Percentiles rank a stretch among this genome's conserved stretches.
These are phyloP conservation scores for Cololabis saira DNA, from an alignment of 2,113 vertebrate species.

Conservation along the genomic window DNA sequence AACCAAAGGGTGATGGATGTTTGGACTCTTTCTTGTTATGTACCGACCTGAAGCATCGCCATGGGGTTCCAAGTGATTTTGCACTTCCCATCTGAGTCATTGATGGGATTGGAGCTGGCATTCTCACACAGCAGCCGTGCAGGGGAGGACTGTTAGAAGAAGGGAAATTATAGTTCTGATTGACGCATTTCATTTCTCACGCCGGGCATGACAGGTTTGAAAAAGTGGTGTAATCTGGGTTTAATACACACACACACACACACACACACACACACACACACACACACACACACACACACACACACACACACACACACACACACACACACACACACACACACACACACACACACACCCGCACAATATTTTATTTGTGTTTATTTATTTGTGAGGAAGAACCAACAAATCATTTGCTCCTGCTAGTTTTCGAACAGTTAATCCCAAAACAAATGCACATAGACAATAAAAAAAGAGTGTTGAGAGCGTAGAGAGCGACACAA, in stretches of 20 bases:
- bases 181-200: conserved; percentile 62
- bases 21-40: conserved; percentile 30
- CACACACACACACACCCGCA: neutral
- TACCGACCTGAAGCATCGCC: conserved; percentile 22
- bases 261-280: too few species aligned
- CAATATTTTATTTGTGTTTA: too few species aligned
- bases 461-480: conserved; percentile 15
- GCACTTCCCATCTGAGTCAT: conserved; percentile 30
- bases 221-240: conserved; percentile 36
- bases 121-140: conserved; percentile 44
- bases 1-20: conserved; percentile 15
- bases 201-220: conserved; percentile 28
- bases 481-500: conserved; percentile 40
- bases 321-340: too few species aligned
- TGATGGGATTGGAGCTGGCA: conserved; percentile 52
- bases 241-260: neutral
- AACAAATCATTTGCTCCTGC: neutral
- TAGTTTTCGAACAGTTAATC: conserved; percentile 21
- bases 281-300: too few species aligned
- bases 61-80: conserved; percentile 51
- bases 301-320: too few species aligned
- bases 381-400: too few species aligned
- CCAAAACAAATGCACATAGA: conserved; percentile 29
- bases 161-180: conserved; percentile 48
- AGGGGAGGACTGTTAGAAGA: conserved; percentile 23